These are phyloP conservation scores for Parapsyche elsis DNA, from an alignment of 1,140 invertebrate species.

Conservation along the genomic window DNA sequence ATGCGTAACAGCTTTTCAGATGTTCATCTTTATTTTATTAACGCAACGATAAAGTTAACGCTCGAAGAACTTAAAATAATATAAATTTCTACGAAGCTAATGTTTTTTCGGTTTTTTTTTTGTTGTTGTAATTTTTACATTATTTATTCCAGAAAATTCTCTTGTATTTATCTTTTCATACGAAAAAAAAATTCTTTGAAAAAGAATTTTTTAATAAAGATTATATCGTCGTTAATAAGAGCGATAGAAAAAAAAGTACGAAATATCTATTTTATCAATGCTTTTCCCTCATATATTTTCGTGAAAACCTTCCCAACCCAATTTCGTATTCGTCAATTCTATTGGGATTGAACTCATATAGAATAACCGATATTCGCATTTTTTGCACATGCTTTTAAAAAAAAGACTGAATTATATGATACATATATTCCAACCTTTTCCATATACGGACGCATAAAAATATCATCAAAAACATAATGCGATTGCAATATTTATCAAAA, in stretches of 20 bases:
- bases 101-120: background rate
- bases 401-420: too few species aligned
- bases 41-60: background rate
- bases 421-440: too few species aligned
- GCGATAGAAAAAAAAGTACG: too few species aligned
- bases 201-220: too few species aligned
- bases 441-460: too few species aligned
- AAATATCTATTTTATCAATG: background rate
- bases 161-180: background rate
- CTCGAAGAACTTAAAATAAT: conserved; percentile 5
- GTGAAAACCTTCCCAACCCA: conserved; percentile 1
- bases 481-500: too few species aligned
- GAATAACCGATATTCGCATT: conserved; percentile 3
- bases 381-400: background rate
- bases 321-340: conserved; percentile 27
- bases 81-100: background rate
- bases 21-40: conserved; percentile 6
- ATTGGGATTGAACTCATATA: conserved; percentile 20
- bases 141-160: background rate
- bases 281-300: background rate
- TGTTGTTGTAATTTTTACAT: background rate
- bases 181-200: too few species aligned
- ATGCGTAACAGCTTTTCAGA: background rate
- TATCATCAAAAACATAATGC: too few species aligned
- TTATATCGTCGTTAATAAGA: too few species aligned